phyloP scores from a whole-genome alignment of 2,797 vertebrate species.

The Trichosurus vulpecula region DNA sequence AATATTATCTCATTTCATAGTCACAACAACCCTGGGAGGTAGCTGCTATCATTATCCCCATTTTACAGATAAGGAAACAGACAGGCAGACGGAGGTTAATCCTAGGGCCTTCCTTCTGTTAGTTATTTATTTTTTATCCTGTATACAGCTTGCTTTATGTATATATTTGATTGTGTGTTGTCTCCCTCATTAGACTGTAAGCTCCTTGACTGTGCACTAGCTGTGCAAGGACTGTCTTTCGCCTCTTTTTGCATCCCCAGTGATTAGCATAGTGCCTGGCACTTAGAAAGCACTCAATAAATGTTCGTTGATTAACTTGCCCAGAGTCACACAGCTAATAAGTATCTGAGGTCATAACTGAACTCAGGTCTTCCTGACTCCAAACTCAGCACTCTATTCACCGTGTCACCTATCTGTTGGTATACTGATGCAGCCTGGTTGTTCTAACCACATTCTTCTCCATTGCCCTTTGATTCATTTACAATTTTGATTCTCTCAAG shows the following conservation, averaged over 20 bases:
- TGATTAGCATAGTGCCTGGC: neutral
- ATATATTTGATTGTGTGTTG: too few species aligned
- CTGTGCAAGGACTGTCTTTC: too few species aligned
- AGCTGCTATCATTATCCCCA: neutral
- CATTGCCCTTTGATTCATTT: neutral
- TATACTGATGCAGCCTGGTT: neutral
- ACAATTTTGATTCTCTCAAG: neutral
- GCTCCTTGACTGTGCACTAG: too few species aligned
- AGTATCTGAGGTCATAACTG: neutral
- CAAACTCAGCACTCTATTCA: neutral
- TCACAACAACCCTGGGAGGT: neutral
- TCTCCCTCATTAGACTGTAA: too few species aligned
- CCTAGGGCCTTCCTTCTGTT: neutral
- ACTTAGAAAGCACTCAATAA: neutral
- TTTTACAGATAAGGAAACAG: neutral
- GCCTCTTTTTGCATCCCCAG: too few species aligned
- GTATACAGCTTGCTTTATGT: neutral
- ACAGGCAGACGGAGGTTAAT: neutral
- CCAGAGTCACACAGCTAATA: neutral
- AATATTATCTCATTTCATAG: neutral
- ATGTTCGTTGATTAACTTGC: neutral
- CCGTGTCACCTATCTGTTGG: neutral
- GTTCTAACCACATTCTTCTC: neutral
- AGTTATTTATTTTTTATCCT: neutral
- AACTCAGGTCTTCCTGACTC: neutral